Base-by-base conservation (phyloP, 2,888 invertebrate genomes). In the Charanyca ferruginea region DNA sequence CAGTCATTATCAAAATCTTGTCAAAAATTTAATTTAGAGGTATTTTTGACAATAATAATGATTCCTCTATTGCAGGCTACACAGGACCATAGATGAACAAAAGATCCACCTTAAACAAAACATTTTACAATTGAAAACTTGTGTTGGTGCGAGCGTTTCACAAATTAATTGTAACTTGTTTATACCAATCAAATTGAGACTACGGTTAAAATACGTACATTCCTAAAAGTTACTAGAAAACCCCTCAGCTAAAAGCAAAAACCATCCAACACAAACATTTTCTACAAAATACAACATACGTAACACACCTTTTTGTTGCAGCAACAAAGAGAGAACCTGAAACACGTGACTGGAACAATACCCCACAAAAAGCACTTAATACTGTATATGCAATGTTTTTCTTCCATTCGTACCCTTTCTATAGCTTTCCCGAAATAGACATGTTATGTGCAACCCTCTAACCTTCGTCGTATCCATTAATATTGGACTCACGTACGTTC, bases 331-430 rank as follows among this genome's bases (percentile, higher is more conserved):
- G 41, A 1, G 18, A 70, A 38, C 66, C 51, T 57, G 22, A 42
- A 73, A 47, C 66, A 51, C 54, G 59, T 60, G 25, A 18, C n/a
- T 51, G 32, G 59, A 74, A 74, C 68, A 72, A 72, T 51, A 74
- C 59, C 68, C n/a, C 49, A 42, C 75, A 72, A 74, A 66, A 72
- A 72, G 74, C 74, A 72, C 59, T 75, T 68, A 68, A 68, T 60
- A 60, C 52, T 20, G 52, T 28, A 53, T 23, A 67, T 74, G 47
- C 41, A 52, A 47, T 61, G 69, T 72, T 72, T 60, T 72, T 74
- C 53, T 68, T 72, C 47, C 60, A 61, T 38, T 8, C 38, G 42
- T 45, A 67, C 49, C 71, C 49, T 66, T 73, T 66, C 38, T 57
- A 23, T 44, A 63, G 42, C 63, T 28, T 47, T 68, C 45, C 38